Base-by-base conservation (phyloP, 2,797 vertebrate species). In the Sorex maritimensis region DNA sequence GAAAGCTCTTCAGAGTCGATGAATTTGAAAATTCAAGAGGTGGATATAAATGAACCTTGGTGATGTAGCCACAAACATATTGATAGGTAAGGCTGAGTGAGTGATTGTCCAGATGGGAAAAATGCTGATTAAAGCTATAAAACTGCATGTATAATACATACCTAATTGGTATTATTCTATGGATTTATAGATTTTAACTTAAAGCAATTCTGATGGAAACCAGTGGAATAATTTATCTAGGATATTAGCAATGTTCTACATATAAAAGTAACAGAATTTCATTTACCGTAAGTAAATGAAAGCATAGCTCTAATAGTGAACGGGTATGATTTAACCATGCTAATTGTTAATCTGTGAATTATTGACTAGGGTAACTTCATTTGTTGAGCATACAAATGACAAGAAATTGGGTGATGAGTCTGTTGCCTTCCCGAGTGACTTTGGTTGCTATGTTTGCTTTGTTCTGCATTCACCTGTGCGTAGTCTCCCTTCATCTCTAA, bases 281-380 rank as follows among this genome's bases (percentile, higher is more conserved):
- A 7, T 44, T 17, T 28, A 91, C 46, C n/a, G 9, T n/a, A 69
- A 79, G 9, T 12, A 34, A 34, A 34, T 34, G 34, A 34, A 34
- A 77, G n/a, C 78, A 3, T 4, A 52, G 9, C 19, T 86, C 1
- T 83, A 93, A 65, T 44, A 26, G 74, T 34, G 91, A 71, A 72
- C 6, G 17, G 46, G 12, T 34, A 61, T 68, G 86, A 81, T 80
- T 81, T 91, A 79, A 34, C 7, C 55, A 2, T 69, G 15, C 58
- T 91, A 72, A 79, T 88, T 92, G 69, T 85, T 79, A 88, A 93
- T 86, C 34, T 90, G 58, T 88, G 55, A 55, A 55, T 86, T 92
- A 83, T n/a, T 87, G 13, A 69, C 61, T 73, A 41, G 69, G 15
- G 13, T 71, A 61, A 24, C 34, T 41, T 89, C 41, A 44, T 10